Evolutionary conservation across 2,113 vertebrate genomes (phyloP).

Genomic region (Rutilus rutilus): DNA sequence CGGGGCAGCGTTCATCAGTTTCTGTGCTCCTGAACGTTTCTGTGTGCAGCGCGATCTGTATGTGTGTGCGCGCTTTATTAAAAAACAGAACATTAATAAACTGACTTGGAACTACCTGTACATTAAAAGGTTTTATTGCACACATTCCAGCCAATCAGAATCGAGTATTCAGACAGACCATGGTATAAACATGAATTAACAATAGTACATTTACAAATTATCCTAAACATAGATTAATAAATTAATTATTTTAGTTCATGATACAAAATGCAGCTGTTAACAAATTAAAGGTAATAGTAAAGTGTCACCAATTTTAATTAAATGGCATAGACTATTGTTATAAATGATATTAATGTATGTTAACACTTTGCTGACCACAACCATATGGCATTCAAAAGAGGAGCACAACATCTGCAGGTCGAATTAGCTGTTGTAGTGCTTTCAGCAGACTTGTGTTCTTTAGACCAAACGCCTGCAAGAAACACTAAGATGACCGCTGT

Average conservation of each 20-base stretch:
- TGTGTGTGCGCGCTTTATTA: no score
- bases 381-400: slow-evolving; percentile 44
- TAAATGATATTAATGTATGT: not conserved
- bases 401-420: not conserved
- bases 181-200: not conserved
- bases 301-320: not conserved
- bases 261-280: not conserved
- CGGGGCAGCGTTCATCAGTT: no score
- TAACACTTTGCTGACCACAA: not conserved
- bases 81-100: no score
- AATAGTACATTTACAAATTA: not conserved
- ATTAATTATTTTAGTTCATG: not conserved
- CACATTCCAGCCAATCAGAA: no score
- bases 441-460: not conserved
- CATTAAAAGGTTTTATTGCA: no score
- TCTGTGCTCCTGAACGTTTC: no score
- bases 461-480: not conserved
- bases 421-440: not conserved
- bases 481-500: slow-evolving; percentile 6
- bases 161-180: no score
- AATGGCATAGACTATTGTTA: not conserved
- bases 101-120: no score
- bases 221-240: not conserved
- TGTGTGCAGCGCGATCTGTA: no score
- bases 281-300: not conserved